A percentile compares a stretch with the other conserved stretches of the same genome.
Conservation (phyloP, 1,140 invertebrate genomes). For the Drosophila sturtevanti region DNA sequence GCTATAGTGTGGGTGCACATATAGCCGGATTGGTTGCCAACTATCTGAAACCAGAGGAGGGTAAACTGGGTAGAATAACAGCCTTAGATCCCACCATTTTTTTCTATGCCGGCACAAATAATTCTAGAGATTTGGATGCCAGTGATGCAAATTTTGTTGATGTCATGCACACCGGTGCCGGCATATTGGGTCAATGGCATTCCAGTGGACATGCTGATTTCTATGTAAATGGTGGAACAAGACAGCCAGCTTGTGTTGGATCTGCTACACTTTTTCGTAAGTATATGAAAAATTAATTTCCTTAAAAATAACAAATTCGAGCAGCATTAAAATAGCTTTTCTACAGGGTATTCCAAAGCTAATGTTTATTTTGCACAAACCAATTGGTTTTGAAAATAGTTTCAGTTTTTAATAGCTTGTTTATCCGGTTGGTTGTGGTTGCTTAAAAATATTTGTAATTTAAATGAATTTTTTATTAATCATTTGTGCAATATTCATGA, state of each 20-base stretch:
- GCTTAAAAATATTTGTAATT: not conserved
- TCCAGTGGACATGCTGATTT: slow-evolving; percentile 94
- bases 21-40: slow-evolving; percentile 92
- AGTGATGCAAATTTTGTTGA: slow-evolving; percentile 94
- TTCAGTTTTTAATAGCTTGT: no score
- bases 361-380: no score
- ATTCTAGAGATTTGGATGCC: slow-evolving; percentile 91
- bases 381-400: no score
- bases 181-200: slow-evolving; percentile 92
- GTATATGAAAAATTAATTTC: slow-evolving; percentile 56
- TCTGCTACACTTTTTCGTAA: slow-evolving; percentile 90
- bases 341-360: not conserved
- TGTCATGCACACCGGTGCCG: slow-evolving; percentile 94
- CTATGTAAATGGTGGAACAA: slow-evolving; percentile 94
- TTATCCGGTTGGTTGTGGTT: not conserved
- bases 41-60: slow-evolving; percentile 86
- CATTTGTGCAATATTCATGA: not conserved
- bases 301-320: no score
- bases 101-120: slow-evolving; percentile 91
- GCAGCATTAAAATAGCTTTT: not conserved
- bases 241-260: slow-evolving; percentile 92
- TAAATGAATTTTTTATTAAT: not conserved
- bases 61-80: slow-evolving; percentile 91
- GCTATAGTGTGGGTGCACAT: slow-evolving; percentile 93
- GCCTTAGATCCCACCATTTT: slow-evolving; percentile 93